Conservation (phyloP, 2,797 vertebrate species). For the Selene dorsalis region DNA sequence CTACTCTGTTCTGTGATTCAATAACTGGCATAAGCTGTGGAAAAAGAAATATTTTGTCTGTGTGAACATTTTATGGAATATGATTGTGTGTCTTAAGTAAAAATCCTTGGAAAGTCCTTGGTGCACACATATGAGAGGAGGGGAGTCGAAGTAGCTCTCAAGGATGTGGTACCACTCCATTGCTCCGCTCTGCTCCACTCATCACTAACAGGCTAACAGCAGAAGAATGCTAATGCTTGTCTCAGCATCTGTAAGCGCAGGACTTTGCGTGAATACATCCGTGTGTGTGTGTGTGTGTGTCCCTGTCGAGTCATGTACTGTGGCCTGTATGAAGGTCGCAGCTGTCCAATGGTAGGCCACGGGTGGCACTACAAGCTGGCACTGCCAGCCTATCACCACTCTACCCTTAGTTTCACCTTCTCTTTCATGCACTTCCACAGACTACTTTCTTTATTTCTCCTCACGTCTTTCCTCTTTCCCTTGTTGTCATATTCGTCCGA, state of each 20-base stretch:
- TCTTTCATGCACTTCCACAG: constrained; percentile 25
- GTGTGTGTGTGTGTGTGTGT: constrained; percentile 14
- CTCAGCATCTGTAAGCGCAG: constrained; percentile 50
- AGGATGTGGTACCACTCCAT: constrained; percentile 41
- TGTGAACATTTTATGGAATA: constrained; percentile 16
- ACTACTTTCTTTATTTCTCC: constrained; percentile 35
- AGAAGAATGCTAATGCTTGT: constrained; percentile 65
- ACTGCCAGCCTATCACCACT: constrained; percentile 51
- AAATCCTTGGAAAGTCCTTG: constrained; percentile 59
- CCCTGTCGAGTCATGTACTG: constrained; percentile 34
- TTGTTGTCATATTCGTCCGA: constrained; percentile 29
- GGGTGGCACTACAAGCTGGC: constrained; percentile 72
- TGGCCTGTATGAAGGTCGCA: constrained; percentile 71
- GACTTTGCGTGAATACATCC: not conserved
- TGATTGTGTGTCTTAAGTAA: constrained; percentile 12
- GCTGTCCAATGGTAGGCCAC: constrained; percentile 62
- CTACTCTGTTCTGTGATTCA: not conserved
- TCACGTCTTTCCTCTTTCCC: constrained; percentile 32
- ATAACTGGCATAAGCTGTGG: not conserved
- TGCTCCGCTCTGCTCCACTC: constrained; percentile 49
- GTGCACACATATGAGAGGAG: constrained; percentile 14
- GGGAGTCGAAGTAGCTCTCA: constrained; percentile 38
- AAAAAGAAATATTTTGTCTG: constrained; percentile 13
- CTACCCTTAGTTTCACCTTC: constrained; percentile 70
- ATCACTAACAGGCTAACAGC: constrained; percentile 52